Conservation (phyloP, 2,113 vertebrate species). For the Cairina moschata region DNA sequence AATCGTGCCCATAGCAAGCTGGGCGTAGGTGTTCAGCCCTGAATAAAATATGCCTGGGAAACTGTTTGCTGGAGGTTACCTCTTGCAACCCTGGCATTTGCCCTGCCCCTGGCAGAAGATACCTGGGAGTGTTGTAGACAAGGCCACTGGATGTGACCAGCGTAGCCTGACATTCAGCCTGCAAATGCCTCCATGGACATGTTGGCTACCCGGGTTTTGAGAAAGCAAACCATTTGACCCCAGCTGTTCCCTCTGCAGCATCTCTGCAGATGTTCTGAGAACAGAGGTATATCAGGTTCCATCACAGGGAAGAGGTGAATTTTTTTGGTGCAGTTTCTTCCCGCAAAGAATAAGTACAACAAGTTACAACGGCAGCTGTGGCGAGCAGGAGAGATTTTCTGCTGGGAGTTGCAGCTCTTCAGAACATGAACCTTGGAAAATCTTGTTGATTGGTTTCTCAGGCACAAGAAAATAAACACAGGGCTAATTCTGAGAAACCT, state of each 20-base stretch:
- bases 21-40: not conserved
- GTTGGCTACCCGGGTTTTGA: fast-evolving
- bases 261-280: not conserved
- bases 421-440: not conserved
- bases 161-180: not conserved
- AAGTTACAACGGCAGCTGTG: not conserved
- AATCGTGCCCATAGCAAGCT: not conserved
- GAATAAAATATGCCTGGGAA: not conserved
- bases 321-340: not conserved
- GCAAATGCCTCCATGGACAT: not conserved
- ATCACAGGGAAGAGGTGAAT: not conserved
- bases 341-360: not conserved
- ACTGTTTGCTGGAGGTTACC: not conserved
- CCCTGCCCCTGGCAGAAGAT: not conserved
- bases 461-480: not conserved
- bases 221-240: not conserved
- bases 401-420: not conserved
- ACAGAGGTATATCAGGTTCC: not conserved
- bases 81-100: not conserved
- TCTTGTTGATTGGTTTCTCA: not conserved
- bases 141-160: not conserved
- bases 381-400: not conserved
- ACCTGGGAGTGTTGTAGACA: not conserved
- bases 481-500: not conserved
- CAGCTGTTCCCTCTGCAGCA: not conserved